These are phyloP conservation scores for Hylaeus anthracinus DNA, from an alignment of 1,140 invertebrate species.

Conservation along the genomic window DNA sequence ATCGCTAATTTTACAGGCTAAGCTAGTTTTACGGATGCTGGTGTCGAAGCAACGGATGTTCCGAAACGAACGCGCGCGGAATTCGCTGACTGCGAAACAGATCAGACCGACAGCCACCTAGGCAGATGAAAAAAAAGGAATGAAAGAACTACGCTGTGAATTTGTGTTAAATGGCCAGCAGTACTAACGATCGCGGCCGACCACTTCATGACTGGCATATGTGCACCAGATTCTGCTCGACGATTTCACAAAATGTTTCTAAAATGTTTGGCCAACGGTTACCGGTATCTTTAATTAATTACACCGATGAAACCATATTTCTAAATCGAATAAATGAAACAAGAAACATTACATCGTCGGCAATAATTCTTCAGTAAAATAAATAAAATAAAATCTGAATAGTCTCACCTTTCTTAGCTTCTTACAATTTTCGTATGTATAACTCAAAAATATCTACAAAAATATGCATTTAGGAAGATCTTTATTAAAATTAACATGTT, in stretches of 20 bases:
- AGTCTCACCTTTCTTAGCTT: no score
- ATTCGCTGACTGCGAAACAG: constrained; percentile 48
- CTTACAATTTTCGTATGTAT: no score
- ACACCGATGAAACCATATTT: background rate
- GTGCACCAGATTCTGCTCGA: background rate
- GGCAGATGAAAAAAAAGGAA: constrained; percentile 13
- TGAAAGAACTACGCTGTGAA: constrained; percentile 23
- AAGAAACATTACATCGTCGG: no score
- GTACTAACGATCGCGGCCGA: constrained; percentile 9
- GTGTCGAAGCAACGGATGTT: constrained; percentile 42
- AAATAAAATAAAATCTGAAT: no score
- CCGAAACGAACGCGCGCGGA: constrained; percentile 23
- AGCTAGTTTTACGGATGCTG: constrained; percentile 47
- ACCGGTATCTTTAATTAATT: background rate
- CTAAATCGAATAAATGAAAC: no score
- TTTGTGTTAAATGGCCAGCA: constrained; percentile 46
- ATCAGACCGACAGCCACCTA: constrained; percentile 16
- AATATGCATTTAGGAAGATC: no score
- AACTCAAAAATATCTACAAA: no score
- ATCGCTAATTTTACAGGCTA: constrained; percentile 54
- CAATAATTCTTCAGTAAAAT: no score
- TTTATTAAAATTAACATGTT: no score
- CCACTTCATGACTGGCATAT: constrained; percentile 22
- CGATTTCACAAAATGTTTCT: background rate
- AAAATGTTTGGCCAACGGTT: background rate